Percentiles rank a stretch among this genome's conserved stretches.
Evolutionary conservation across 2,888 invertebrate species (phyloP).

Genomic region (Stenurella melanura): DNA sequence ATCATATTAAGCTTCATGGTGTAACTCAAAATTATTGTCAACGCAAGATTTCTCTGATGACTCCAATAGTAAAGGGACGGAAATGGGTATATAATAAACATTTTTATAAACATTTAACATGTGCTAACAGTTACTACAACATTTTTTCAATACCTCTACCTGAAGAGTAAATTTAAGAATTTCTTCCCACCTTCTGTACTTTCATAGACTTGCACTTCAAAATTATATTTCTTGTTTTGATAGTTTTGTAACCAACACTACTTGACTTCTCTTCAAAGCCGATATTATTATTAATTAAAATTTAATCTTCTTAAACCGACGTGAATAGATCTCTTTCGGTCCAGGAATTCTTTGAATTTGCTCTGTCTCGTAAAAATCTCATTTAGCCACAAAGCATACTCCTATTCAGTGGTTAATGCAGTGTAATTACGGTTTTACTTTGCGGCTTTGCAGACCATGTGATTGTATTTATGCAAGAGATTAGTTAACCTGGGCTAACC

Average conservation of each 20-base stretch:
- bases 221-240: conserved; percentile 46
- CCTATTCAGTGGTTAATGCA: conserved; percentile 50
- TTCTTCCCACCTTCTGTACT: neutral
- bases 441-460: conserved; percentile 55
- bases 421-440: conserved; percentile 58
- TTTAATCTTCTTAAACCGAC: conserved; percentile 37
- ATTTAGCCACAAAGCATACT: conserved; percentile 46
- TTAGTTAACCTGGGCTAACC: conserved; percentile 60
- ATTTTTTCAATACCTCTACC: conserved; percentile 6
- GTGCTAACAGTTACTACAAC: neutral
- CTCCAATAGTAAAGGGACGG: no score
- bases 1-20: no score
- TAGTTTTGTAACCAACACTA: conserved; percentile 47
- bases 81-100: no score
- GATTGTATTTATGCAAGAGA: conserved; percentile 62
- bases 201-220: neutral
- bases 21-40: no score
- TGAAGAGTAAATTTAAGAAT: neutral
- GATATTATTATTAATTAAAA: conserved; percentile 54
- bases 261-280: conserved; percentile 51
- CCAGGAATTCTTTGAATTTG: conserved; percentile 19
- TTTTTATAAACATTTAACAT: no score
- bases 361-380: conserved; percentile 45
- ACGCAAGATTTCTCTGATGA: no score
- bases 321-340: conserved; percentile 32